Base-by-base conservation (phyloP, 2,113 vertebrate genomes). In the Burhinus oedicnemus region DNA sequence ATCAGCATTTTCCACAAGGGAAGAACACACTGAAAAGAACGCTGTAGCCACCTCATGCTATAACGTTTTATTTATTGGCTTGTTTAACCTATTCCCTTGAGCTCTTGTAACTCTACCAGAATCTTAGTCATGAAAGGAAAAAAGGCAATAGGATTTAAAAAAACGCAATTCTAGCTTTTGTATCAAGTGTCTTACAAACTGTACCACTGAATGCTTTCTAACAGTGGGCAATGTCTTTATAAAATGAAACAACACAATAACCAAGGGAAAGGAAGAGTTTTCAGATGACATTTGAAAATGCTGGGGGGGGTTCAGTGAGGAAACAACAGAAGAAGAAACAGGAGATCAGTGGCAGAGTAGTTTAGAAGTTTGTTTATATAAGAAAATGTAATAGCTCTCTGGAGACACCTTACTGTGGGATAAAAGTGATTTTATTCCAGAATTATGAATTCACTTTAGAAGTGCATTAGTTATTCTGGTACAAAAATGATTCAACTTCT, bases 301-400 rank as follows among this genome's bases (percentile, higher is more conserved):
- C 45, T 7, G 16, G 32, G 15, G 9, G 51, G 8, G 25, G 58
- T 34, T 85, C 60, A 47, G 36, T 3, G 36, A 82, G 71, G 93
- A 95, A 97, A 78, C 64, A 94, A 93, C 88, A 81, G 90, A 30
- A 93, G 75, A 65, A 93, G 88, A 36, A 92, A 60, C 26, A 86
- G 68, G 60, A 96, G 92, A 86, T 96, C 92, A 62, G 85, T 52
- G 90, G 95, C 76, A 94, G 80, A 92, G 61, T 0, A 70, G 83
- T 69, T 83, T 44, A 62, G 68, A 88, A 94, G 92, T 93, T 95
- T 96, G 97, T 97, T 96, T 92, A 47, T 55, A 2, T 55, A 94
- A 95, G 95, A 91, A 96, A 93, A 93, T n/a, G 60, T 66, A 96
- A 94, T 51, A 95, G 88, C 96, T 88, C 96, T 61, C 96, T 44